Percentiles rank a stretch among this genome's conserved stretches.
Evolutionary conservation across 2,888 invertebrate genomes (phyloP).

Genomic region (Allophyes oxyacanthae): DNA sequence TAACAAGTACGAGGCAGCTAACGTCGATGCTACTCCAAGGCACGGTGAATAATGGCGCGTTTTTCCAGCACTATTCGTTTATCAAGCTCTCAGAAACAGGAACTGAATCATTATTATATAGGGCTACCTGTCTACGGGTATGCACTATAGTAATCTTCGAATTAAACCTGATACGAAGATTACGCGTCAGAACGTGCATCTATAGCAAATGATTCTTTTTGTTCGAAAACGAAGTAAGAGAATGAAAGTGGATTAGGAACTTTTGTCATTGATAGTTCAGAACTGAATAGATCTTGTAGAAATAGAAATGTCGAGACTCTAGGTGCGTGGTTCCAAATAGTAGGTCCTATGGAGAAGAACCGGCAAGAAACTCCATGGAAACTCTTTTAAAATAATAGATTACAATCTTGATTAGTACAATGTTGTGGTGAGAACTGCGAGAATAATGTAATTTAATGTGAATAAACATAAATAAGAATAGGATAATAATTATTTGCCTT

Average conservation of each 20-base stretch:
- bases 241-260: background rate
- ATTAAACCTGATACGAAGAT: constrained; percentile 27
- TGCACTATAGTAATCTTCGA: constrained; percentile 49
- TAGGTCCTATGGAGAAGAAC: too few species aligned
- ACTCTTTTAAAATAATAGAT: too few species aligned
- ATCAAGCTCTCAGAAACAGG: constrained; percentile 33
- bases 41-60: constrained; percentile 41
- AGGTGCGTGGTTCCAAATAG: too few species aligned
- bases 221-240: background rate
- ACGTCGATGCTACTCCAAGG: constrained; percentile 41
- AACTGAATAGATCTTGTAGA: too few species aligned
- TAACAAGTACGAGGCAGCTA: constrained; percentile 29
- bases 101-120: constrained; percentile 41
- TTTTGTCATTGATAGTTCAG: background rate
- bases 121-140: constrained; percentile 41
- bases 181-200: constrained; percentile 31
- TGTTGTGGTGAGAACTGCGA: too few species aligned
- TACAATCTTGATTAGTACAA: too few species aligned
- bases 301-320: too few species aligned
- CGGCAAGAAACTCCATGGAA: too few species aligned
- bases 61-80: constrained; percentile 19
- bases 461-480: too few species aligned
- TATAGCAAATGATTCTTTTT: background rate
- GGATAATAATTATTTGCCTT: too few species aligned
- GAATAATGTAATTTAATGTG: too few species aligned